Conservation (phyloP, 37 sponge, comb jelly and placozoan genomes). For the Corticium candelabrum region DNA sequence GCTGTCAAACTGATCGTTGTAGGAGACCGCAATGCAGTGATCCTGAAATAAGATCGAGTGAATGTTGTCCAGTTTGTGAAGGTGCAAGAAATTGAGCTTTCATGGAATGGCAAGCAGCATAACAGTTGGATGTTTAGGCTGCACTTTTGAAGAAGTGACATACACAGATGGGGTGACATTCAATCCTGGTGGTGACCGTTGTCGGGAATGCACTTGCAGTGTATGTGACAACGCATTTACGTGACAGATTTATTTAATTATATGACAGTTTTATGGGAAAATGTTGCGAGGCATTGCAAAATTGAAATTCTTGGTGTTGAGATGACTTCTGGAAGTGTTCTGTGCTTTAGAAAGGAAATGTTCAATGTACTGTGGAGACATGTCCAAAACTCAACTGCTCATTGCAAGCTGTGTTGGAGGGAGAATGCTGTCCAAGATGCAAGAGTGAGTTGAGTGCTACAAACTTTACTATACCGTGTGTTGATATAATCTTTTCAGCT, state of each 20-base stretch:
- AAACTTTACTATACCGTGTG: too few relatives aligned
- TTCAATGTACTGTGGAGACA: neutral
- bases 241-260: too few relatives aligned
- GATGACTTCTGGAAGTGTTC: neutral
- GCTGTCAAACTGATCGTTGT: neutral
- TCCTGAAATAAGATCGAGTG: neutral
- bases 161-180: neutral
- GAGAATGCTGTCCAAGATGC: slow-evolving; percentile 1
- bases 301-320: too few relatives aligned
- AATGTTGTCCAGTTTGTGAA: neutral
- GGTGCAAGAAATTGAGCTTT: neutral
- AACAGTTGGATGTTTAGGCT: too few relatives aligned
- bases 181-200: neutral
- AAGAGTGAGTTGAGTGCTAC: neutral
- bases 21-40: too few relatives aligned
- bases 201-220: neutral
- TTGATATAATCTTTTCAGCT: too few relatives aligned
- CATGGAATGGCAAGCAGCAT: neutral
- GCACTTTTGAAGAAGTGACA: neutral
- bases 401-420: neutral
- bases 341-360: neutral
- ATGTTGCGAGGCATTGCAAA: too few relatives aligned
- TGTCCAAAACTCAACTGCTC: neutral
- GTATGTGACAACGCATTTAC: too few relatives aligned
- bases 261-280: too few relatives aligned